phyloP scores from a whole-genome alignment of 2,888 invertebrate species.

The Chloroclystis v-ata region DNA sequence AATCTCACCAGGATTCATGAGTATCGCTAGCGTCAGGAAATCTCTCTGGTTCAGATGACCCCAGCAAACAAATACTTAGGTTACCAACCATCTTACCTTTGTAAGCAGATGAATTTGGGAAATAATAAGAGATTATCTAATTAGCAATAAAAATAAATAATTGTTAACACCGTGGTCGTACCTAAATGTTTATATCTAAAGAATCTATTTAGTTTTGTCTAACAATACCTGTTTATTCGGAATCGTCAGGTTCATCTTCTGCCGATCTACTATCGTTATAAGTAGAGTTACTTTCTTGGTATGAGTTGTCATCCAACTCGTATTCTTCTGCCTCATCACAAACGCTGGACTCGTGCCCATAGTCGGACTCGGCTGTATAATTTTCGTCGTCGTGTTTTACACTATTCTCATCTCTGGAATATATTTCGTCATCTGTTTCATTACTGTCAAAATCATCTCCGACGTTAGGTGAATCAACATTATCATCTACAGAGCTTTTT shows the following conservation, averaged over 20 bases:
- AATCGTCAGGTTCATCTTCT: background rate
- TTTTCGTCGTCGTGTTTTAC: too few relatives aligned
- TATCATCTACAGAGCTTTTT: background rate
- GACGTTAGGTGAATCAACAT: background rate
- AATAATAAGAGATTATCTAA: too few relatives aligned
- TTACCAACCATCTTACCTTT: constrained; percentile 2
- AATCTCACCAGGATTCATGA: constrained; percentile 12
- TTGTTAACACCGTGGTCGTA: too few relatives aligned
- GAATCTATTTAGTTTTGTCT: background rate
- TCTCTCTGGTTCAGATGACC: constrained; percentile 7
- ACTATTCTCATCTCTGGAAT: too few relatives aligned
- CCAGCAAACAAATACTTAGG: constrained; percentile 6
- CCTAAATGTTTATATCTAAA: too few relatives aligned
- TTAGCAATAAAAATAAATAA: too few relatives aligned
- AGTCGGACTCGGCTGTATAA: too few relatives aligned
- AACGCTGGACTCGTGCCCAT: too few relatives aligned
- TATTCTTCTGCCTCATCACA: too few relatives aligned
- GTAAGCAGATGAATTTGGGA: too few relatives aligned
- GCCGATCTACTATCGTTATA: background rate
- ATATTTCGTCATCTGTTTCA: too few relatives aligned
- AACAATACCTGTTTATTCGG: background rate
- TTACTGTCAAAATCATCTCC: background rate
- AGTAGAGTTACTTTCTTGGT: too few relatives aligned
- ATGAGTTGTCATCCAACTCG: background rate
- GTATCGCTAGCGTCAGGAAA: constrained; percentile 10